phyloP scores from a whole-genome alignment of 2,888 invertebrate species.

The Drosophila pegasa region DNA sequence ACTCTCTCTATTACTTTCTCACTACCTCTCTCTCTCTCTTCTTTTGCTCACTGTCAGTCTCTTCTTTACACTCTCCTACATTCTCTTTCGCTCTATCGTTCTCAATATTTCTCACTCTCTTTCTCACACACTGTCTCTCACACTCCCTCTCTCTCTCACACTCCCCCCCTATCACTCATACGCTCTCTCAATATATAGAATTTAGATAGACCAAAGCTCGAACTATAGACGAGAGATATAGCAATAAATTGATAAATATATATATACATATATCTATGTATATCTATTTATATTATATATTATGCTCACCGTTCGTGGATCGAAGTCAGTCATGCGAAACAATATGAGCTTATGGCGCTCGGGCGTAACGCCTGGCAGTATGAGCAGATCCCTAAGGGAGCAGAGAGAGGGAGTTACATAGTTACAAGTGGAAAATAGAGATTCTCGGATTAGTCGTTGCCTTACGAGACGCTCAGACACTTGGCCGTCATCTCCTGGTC shows the following conservation, averaged over 20 bases:
- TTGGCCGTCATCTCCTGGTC: constrained; percentile 67
- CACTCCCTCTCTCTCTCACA: too few species aligned
- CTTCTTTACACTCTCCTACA: too few species aligned
- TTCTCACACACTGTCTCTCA: too few species aligned
- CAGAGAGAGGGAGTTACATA: neutral
- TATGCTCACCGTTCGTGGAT: constrained; percentile 72
- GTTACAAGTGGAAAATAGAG: neutral
- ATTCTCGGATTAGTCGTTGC: neutral
- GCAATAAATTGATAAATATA: neutral
- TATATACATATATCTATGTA: neutral
- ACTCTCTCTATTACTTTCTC: neutral
- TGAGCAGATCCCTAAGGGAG: constrained; percentile 68
- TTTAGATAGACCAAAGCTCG: too few species aligned
- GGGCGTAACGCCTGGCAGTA: constrained; percentile 78
- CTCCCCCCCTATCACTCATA: too few species aligned
- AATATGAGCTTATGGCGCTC: constrained; percentile 72
- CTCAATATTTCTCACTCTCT: too few species aligned
- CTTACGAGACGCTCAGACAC: constrained; percentile 63
- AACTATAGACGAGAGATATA: neutral
- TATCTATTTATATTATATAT: neutral
- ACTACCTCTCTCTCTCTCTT: too few species aligned
- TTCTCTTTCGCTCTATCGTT: too few species aligned
- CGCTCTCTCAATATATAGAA: too few species aligned
- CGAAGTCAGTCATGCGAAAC: constrained; percentile 69
- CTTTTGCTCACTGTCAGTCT: too few species aligned